phyloP scores from a whole-genome alignment of 2,797 vertebrate species.

The Moxostoma hubbsi region DNA sequence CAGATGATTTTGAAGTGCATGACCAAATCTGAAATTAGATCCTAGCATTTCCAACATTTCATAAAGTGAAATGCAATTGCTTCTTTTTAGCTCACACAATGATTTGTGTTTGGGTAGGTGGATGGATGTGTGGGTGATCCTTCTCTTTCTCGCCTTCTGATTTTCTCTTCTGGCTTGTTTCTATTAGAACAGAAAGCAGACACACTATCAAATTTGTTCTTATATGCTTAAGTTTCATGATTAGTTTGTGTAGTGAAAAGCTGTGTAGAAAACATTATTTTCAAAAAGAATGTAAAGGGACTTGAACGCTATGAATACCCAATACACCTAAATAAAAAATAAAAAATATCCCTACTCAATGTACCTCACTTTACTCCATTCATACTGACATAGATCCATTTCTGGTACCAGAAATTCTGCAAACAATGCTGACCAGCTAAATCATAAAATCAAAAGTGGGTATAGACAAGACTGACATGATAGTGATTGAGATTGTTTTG shows the following conservation, averaged over 20 bases:
- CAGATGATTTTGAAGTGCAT: slow-evolving; percentile 10
- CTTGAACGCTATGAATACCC: too few relatives aligned
- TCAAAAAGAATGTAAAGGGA: too few relatives aligned
- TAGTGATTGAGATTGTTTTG: background rate
- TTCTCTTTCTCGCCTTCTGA: background rate
- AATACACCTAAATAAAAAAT: too few relatives aligned
- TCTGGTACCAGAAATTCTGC: background rate
- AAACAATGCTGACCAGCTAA: background rate
- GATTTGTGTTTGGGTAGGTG: slow-evolving; percentile 4
- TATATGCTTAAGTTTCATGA: background rate
- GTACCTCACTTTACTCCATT: background rate
- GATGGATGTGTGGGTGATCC: too few relatives aligned
- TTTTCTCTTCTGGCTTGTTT: background rate
- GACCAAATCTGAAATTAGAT: background rate
- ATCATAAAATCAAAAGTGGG: background rate
- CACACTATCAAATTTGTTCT: background rate
- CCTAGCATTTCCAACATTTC: background rate
- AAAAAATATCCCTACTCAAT: background rate
- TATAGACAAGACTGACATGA: too few relatives aligned
- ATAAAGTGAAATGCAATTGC: background rate
- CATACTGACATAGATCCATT: background rate
- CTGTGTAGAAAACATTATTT: too few relatives aligned
- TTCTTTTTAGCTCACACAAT: background rate
- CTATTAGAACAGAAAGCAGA: slow-evolving; percentile 22
- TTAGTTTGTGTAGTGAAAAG: too few relatives aligned